phyloP scores from a whole-genome alignment of 2,888 invertebrate genomes.

The Pyrochroa serraticornis region DNA sequence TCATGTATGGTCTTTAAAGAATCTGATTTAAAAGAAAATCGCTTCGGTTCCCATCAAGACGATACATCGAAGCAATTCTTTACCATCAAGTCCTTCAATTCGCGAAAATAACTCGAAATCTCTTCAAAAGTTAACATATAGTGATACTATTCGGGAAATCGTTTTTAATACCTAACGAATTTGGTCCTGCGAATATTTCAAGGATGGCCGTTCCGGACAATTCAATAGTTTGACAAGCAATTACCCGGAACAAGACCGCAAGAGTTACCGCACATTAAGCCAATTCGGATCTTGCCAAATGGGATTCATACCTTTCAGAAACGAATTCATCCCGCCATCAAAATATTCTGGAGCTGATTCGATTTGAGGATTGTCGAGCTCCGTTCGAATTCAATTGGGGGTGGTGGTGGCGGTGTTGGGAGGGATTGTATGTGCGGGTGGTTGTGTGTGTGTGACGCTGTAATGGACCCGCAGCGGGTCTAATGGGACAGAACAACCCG shows the following conservation, averaged over 20 bases:
- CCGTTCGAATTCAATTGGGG: constrained; percentile 31
- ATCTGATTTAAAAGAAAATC: too few species aligned
- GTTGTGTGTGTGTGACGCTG: constrained; percentile 31
- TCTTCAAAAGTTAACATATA: too few species aligned
- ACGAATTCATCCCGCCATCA: constrained; percentile 17
- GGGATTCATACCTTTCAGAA: constrained; percentile 14
- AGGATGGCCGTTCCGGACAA: not conserved
- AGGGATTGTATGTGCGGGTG: constrained; percentile 10
- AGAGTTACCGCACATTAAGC: constrained; percentile 18
- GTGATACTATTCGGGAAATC: too few species aligned
- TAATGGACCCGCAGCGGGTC: constrained; percentile 48
- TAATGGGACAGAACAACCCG: constrained; percentile 52
- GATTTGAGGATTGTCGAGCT: constrained; percentile 29
- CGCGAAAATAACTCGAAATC: too few species aligned
- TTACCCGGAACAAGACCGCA: constrained; percentile 18
- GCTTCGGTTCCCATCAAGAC: too few species aligned
- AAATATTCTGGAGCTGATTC: constrained; percentile 30
- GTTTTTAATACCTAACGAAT: too few species aligned
- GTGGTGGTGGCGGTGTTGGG: constrained; percentile 5
- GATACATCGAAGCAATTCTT: too few species aligned
- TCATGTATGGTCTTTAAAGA: too few species aligned
- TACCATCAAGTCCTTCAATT: too few species aligned
- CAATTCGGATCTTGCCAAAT: constrained; percentile 17
- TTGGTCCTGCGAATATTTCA: too few species aligned
- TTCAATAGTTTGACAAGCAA: constrained; percentile 8